A percentile compares a stretch with the other conserved stretches of the same genome.
Evolutionary conservation across 2,797 vertebrate species (phyloP).

Genomic region (Pterois miles): DNA sequence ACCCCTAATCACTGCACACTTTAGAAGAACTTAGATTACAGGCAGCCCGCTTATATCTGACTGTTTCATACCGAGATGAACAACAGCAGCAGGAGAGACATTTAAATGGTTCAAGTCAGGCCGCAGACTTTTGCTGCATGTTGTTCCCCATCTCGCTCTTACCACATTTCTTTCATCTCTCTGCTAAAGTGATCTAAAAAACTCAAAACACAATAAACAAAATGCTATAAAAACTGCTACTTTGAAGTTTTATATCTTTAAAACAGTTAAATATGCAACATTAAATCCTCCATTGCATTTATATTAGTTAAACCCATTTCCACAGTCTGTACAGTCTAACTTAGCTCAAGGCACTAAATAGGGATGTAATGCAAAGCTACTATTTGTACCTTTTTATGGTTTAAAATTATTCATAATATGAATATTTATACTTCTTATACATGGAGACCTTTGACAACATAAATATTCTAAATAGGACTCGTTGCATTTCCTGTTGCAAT

Average conservation of each 20-base stretch:
- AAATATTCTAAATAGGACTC: no score
- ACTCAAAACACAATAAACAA: no score
- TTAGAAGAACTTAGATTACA: background rate
- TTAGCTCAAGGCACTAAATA: background rate
- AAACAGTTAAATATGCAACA: background rate
- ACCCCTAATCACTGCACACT: background rate
- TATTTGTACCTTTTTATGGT: background rate
- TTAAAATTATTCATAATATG: background rate
- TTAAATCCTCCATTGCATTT: background rate
- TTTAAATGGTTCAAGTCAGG: background rate
- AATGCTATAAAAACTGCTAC: background rate
- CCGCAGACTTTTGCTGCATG: background rate
- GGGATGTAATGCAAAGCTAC: background rate
- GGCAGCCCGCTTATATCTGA: background rate
- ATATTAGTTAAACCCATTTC: background rate
- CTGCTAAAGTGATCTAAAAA: background rate
- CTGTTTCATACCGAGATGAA: background rate
- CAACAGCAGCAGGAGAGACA: background rate
- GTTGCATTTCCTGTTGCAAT: no score
- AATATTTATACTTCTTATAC: background rate
- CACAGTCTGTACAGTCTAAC: background rate
- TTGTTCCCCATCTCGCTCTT: background rate
- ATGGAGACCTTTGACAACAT: background rate
- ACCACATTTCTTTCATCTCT: background rate
- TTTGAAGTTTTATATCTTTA: background rate